Evolutionary conservation across 37 sponge, comb jelly and placozoan species (phyloP), one percentile per base, ranked within the genome.

Genomic region (Amphimedon queenslandica): DNA sequence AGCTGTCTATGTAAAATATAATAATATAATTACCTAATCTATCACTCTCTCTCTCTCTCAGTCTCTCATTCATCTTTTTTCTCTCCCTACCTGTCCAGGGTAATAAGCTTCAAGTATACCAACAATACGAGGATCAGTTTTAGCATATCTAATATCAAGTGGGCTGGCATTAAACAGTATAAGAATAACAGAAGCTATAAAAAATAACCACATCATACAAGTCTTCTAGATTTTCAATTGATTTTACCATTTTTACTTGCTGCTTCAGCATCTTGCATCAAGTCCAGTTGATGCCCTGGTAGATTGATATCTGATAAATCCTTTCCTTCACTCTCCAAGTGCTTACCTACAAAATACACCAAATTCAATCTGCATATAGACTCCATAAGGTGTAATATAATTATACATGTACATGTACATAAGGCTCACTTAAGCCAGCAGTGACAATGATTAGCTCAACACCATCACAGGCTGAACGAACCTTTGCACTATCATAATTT

Each of bases 91-190:
- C 70, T 83, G 77, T 21, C 77, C 75, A 42, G 81, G 87, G 56
- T 61, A 80, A 70, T 69, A 80, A 64, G 55, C 67, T 57, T 76
- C 68, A 29, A 82, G 24, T 31, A 82, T 87, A 20, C 76, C 67
- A 33, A 23, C 40, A 35, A 87, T 83, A 20, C 64, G 42, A 38
- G 57, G 71, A 47, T 64, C 64, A 29, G n/a, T 32, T 56, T 74
- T 71, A n/a, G 82, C 82, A 82, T 77, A 81, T 8, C 78, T 67
- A 3, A 87, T 33, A 40, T 87, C 73, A 18, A 87, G 67, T n/a
- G 88, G 88, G 21, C 82, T 78, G 42, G 82, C 88, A 66, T 66
- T 77, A 51, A 69, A 87, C 30, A 87, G 61, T 2, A 87, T 58
- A 32, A 87, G 56, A 16, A 87, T 30, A n/a, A 71, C 72, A 27